A percentile compares a stretch with the other conserved stretches of the same genome.
Conservation (phyloP, 2,888 invertebrate species). For the Metallyticus violacea region DNA sequence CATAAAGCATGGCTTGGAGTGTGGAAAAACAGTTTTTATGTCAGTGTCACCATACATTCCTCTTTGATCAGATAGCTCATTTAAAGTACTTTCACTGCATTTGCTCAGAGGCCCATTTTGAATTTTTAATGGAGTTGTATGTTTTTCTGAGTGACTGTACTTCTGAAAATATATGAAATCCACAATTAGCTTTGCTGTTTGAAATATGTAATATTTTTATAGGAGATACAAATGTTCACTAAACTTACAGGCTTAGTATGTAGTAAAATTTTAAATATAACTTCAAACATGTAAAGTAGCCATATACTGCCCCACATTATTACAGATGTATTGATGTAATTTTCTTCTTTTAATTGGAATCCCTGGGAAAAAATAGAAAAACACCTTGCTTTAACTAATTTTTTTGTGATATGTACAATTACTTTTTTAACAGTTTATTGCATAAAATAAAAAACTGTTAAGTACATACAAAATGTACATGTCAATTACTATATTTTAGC, state of each 20-base stretch:
- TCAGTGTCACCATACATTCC: background rate
- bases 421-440: too few species aligned
- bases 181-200: background rate
- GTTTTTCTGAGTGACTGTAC: background rate
- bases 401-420: too few species aligned
- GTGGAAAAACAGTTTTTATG: background rate
- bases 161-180: background rate
- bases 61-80: background rate
- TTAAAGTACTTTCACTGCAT: background rate
- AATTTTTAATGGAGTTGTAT: background rate
- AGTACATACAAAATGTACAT: too few species aligned
- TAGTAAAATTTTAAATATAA: conserved; percentile 36
- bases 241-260: conserved; percentile 17
- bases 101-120: background rate
- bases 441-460: too few species aligned
- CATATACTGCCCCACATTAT: conserved; percentile 37
- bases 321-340: conserved; percentile 35
- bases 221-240: background rate
- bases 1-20: background rate
- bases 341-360: conserved; percentile 32
- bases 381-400: background rate
- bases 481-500: too few species aligned
- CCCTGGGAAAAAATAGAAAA: conserved; percentile 31
- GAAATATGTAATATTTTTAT: background rate
- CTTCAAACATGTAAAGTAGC: conserved; percentile 37